Evolutionary conservation across 2,797 vertebrate species (phyloP), one percentile per base, ranked within the genome.

Genomic region (Sebastes wilsoni): DNA sequence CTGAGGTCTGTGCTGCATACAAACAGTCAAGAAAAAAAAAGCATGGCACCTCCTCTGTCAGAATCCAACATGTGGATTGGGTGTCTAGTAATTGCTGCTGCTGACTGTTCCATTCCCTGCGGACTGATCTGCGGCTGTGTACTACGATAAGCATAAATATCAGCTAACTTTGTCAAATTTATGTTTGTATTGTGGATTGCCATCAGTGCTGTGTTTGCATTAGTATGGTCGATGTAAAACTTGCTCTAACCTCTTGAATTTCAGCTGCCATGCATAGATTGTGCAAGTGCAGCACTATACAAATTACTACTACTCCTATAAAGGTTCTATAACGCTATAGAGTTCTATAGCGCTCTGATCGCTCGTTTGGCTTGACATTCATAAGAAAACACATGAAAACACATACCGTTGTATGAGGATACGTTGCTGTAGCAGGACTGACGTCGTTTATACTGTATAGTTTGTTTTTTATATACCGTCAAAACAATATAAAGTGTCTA

Each of bases 91-190:
- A 76, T 38, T 55, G 72, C 67, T 70, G 68, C 64, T 52, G 30
- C 69, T 25, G 68, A 58, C 72, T 75, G 62, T 60, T 66, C 13
- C 61, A 80, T 27, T 72, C 76, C 61, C 59, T 0, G 65, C 75
- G 58, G 77, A 64, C 77, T 59, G 62, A 74, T 73, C 49, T 61
- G 61, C 2, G 20, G 69, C 69, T 65, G 76, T 27, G 52, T 22
- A 58, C 46, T 11, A 16, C 70, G 38, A 86, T 77, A 83, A 87
- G 64, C 64, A 77, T 18, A 67, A 69, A 77, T 38, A 79, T 81
- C 69, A 25, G 59, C 76, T 23, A n/a, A 67, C 72, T 69, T 59
- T 54, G 58, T 77, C 73, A 75, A 68, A 72, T 55, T 1, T 23
- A 49, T 34, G 60, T 77, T 62, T 79, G 72, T 55, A 34, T 32